Evolutionary conservation across 2,888 invertebrate genomes (phyloP), one percentile per base, ranked within the genome.

Genomic region (Sinhomidia bicolor): DNA sequence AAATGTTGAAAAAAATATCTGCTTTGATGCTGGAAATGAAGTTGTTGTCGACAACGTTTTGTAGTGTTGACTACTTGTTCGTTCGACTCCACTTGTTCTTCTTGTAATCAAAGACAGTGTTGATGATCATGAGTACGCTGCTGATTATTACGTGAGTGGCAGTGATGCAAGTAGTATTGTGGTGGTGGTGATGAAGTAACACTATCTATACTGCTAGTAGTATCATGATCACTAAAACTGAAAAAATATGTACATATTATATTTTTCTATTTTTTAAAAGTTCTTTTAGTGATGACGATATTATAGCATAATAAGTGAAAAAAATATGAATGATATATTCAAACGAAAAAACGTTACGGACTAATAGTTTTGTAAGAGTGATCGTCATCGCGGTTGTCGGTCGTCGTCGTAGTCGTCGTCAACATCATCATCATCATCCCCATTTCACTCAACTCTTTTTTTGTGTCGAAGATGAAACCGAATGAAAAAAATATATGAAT

Each of bases 31-130:
- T n/a, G 47, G 47, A 1, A 29, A 82, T 54, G 71, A 57, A 68
- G 86, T n/a, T 36, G 41, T 83, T 80, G 81, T 54, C 57, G 80
- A 86, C 80, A n/a, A n/a, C n/a, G n/a, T n/a, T 9, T n/a, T n/a
- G n/a, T n/a, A n/a, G n/a, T n/a, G 44, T 65, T 57, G 82, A 88
- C 82, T 62, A 76, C 68, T 86, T 85, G 78, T 79, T 76, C 78
- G 76, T 26, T 36, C 60, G 60, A 76, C 54, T 76, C 76, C 76
- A 76, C 76, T 76, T 76, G 54, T 36, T 54, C 57, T 78, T 41
- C n/a, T n/a, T 62, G 41, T 74, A 54, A 87, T 81, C 81, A 81
- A 81, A 80, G 87, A 57, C 41, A 74, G 76, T 74, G 81, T 41
- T 68, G 51, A 74, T 81, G 10, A 80, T 44, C 14, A 80, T 54